Conservation (phyloP, 2,113 vertebrate genomes). For the Acrocephalus kingi region DNA sequence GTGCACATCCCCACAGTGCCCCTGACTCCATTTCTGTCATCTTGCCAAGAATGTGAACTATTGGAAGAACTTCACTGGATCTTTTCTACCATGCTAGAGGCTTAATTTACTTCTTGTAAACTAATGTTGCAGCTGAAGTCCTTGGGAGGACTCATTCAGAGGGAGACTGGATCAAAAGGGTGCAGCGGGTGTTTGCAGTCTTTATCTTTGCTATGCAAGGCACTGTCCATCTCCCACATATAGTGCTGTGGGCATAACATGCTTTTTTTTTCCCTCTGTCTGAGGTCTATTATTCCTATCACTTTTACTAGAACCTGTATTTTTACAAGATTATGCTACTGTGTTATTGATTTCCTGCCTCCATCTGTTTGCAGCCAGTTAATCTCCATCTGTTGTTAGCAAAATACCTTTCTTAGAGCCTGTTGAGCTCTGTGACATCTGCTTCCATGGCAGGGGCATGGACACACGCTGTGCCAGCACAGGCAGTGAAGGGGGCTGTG, state of each 20-base stretch:
- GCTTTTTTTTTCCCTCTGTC: not conserved
- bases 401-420: slow-evolving; percentile 15
- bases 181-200: not conserved
- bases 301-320: slow-evolving; percentile 13
- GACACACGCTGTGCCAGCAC: not conserved
- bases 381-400: slow-evolving; percentile 22
- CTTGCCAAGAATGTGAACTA: not conserved
- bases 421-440: not conserved
- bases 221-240: not conserved
- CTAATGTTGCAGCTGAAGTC: not conserved
- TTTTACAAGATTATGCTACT: not conserved
- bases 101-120: not conserved
- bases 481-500: not conserved
- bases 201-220: not conserved
- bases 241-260: not conserved
- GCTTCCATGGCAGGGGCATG: not conserved
- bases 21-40: not conserved
- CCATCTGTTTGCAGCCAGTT: not conserved
- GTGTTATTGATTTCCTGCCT: not conserved
- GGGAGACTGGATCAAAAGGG: not conserved
- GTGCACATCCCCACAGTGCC: not conserved
- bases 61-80: not conserved
- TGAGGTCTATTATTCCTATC: not conserved
- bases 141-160: not conserved
- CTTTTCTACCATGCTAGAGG: not conserved